Conservation (phyloP, 2,888 invertebrate genomes). For the Spisula solida region DNA sequence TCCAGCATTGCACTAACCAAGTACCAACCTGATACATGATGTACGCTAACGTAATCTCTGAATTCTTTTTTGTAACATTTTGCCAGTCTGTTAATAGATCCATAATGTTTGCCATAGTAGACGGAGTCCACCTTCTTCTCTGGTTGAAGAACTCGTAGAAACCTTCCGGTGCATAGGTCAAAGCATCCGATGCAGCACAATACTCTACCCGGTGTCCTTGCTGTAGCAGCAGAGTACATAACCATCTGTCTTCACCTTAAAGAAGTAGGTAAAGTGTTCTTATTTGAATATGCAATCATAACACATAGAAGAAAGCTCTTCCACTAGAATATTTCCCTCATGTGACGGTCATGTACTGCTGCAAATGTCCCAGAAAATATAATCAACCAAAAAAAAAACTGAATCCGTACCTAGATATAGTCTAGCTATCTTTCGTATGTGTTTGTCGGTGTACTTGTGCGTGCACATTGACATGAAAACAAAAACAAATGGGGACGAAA, state of each 20-base stretch:
- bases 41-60: conserved; percentile 93
- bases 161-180: conserved; percentile 97
- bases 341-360: no score
- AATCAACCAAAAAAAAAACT: no score
- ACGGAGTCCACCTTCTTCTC: conserved; percentile 99
- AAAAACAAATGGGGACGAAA: no score
- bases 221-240: conserved; percentile 98
- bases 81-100: conserved; percentile 90
- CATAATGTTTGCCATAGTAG: conserved; percentile 93
- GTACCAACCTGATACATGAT: conserved; percentile 57
- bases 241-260: conserved; percentile 98
- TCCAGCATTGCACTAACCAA: no score
- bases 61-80: conserved; percentile 94
- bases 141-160: conserved; percentile 95
- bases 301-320: no score
- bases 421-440: no score
- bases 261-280: background rate
- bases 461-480: no score
- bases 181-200: conserved; percentile 99
- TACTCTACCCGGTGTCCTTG: conserved; percentile 99
- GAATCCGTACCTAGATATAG: no score
- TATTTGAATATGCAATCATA: no score
- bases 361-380: no score
- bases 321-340: no score
- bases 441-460: no score